Conservation (phyloP, 92 coral and sea anemone species). For the Blastomussa wellsi region DNA sequence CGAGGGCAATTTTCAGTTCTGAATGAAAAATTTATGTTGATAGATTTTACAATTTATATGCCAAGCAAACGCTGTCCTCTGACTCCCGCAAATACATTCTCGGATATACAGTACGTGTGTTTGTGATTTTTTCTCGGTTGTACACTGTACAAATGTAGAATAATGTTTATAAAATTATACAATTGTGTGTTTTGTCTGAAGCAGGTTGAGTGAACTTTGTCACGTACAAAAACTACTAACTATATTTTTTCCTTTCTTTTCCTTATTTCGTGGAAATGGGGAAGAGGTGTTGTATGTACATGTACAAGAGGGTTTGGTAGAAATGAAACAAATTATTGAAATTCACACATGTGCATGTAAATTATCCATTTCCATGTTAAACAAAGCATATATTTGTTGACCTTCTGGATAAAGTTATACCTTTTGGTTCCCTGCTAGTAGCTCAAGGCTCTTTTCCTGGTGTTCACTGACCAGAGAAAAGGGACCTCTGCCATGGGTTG, state of each 20-base stretch:
- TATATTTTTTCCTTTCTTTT: not conserved
- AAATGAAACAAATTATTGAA: too few relatives aligned
- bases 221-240: not conserved
- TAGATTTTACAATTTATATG: not conserved
- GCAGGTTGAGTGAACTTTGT: not conserved
- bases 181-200: not conserved
- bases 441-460: too few relatives aligned
- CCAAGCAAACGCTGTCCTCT: not conserved
- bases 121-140: not conserved
- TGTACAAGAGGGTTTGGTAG: too few relatives aligned
- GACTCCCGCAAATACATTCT: not conserved
- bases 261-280: not conserved
- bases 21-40: not conserved
- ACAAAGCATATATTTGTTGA: too few relatives aligned
- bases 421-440: too few relatives aligned
- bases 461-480: too few relatives aligned
- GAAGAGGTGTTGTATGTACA: too few relatives aligned
- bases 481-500: slow-evolving; percentile 18
- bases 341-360: too few relatives aligned
- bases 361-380: too few relatives aligned
- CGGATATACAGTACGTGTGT: too few relatives aligned
- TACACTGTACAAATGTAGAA: not conserved
- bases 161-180: not conserved
- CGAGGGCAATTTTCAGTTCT: not conserved
- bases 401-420: too few relatives aligned